Percentiles rank a stretch among this genome's conserved stretches.
These are phyloP conservation scores for Dasypolia templi DNA, from an alignment of 2,888 invertebrate genomes.

Conservation along the genomic window DNA sequence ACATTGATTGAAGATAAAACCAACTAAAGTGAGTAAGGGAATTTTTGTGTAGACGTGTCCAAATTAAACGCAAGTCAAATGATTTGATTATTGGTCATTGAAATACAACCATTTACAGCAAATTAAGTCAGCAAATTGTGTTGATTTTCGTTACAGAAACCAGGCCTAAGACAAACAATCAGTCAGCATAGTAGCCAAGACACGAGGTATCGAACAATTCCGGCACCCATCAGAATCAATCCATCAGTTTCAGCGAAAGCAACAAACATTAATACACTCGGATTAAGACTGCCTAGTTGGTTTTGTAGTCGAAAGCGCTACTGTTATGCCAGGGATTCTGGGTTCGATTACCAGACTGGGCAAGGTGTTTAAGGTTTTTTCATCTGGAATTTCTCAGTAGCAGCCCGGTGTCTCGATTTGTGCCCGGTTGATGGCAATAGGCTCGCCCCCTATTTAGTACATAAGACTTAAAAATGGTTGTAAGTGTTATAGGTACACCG, in stretches of 20 bases:
- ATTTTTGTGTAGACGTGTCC: no score
- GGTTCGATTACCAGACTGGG: background rate
- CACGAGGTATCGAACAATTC: background rate
- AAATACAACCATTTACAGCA: no score
- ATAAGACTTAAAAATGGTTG: background rate
- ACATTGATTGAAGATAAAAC: no score
- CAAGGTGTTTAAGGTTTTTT: background rate
- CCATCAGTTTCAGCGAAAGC: constrained; percentile 32
- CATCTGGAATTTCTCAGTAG: no score
- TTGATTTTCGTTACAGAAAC: no score
- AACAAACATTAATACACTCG: constrained; percentile 19
- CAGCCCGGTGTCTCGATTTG: background rate
- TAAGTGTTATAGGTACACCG: background rate
- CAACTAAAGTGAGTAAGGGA: no score
- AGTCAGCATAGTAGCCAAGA: background rate
- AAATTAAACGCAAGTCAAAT: no score
- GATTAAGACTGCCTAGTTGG: background rate
- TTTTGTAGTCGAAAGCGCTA: background rate
- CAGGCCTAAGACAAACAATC: no score
- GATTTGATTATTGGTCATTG: no score
- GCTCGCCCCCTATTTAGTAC: background rate
- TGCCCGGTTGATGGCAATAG: background rate
- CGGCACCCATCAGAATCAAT: constrained; percentile 21
- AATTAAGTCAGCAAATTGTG: no score
- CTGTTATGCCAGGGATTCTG: background rate